phyloP scores from a whole-genome alignment of 2,797 vertebrate genomes.

The Acanthurus lineatus region DNA sequence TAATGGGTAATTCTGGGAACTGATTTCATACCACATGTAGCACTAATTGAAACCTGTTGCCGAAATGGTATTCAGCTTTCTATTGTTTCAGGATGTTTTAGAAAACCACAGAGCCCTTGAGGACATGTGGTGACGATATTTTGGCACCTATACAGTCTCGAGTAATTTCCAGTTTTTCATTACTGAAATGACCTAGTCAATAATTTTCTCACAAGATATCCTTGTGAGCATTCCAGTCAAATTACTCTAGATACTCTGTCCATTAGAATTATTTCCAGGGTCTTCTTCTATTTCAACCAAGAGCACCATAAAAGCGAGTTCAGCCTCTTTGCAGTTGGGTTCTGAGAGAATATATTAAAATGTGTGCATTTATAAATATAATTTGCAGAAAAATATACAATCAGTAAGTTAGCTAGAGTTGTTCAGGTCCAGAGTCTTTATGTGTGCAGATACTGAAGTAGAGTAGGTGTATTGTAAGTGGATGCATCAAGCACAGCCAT shows the following conservation, averaged over 20 bases:
- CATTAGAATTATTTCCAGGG: constrained; percentile 29
- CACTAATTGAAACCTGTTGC: constrained; percentile 42
- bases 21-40: constrained; percentile 18
- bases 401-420: not conserved
- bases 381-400: not conserved
- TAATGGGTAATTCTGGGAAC: constrained; percentile 13
- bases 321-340: constrained; percentile 16
- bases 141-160: constrained; percentile 29
- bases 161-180: constrained; percentile 38
- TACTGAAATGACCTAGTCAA: constrained; percentile 41
- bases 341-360: not conserved
- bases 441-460: constrained; percentile 3
- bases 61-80: constrained; percentile 45
- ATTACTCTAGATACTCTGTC: constrained; percentile 26
- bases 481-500: constrained; percentile 32
- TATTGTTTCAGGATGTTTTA: constrained; percentile 64
- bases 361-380: not conserved
- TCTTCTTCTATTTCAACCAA: constrained; percentile 44
- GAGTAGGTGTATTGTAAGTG: constrained; percentile 22
- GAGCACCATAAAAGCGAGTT: constrained; percentile 13
- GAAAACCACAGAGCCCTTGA: constrained; percentile 46
- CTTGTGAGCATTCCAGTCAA: constrained; percentile 42
- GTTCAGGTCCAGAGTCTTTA: not conserved
- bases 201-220: constrained; percentile 50
- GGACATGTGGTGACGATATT: constrained; percentile 49